Percentiles rank a stretch among this genome's conserved stretches.
phyloP scores from a whole-genome alignment of 2,113 vertebrate genomes.

The Engystomops pustulosus region DNA sequence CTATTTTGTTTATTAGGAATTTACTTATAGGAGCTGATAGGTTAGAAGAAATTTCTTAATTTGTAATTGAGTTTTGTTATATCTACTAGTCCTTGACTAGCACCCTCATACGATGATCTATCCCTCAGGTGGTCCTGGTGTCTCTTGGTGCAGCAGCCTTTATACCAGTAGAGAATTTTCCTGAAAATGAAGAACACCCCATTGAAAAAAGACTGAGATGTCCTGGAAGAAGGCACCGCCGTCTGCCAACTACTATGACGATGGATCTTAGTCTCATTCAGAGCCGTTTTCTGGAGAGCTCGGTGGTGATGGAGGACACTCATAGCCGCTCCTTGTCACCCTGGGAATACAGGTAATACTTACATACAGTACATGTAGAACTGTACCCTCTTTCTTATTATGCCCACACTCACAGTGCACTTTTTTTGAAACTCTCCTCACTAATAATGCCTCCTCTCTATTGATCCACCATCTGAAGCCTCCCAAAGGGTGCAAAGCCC shows the following conservation, averaged over 20 bases:
- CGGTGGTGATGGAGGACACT: background rate
- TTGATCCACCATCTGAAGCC: too few species aligned
- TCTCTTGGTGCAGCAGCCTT: background rate
- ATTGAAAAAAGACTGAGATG: background rate
- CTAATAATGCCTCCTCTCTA: too few species aligned
- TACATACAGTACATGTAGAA: too few species aligned
- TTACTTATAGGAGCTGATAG: too few species aligned
- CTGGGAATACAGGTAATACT: slow-evolving; percentile 37
- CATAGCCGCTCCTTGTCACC: slow-evolving; percentile 25
- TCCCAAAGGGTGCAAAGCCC: too few species aligned
- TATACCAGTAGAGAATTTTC: background rate
- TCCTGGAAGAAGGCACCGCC: background rate
- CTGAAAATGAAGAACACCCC: background rate
- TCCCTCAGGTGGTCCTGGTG: slow-evolving; percentile 16
- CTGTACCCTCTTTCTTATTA: too few species aligned
- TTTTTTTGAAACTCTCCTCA: too few species aligned
- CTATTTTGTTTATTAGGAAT: too few species aligned
- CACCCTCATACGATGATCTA: background rate
- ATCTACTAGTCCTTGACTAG: background rate
- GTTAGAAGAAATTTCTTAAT: too few species aligned
- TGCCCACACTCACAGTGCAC: too few species aligned
- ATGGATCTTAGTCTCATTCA: background rate
- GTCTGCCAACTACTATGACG: background rate
- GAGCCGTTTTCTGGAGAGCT: background rate
- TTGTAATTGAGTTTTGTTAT: too few species aligned